Percentiles rank a stretch among this genome's conserved stretches.
Conservation (phyloP, 2,888 invertebrate genomes). For the Prosopocoilus inquinatus region DNA sequence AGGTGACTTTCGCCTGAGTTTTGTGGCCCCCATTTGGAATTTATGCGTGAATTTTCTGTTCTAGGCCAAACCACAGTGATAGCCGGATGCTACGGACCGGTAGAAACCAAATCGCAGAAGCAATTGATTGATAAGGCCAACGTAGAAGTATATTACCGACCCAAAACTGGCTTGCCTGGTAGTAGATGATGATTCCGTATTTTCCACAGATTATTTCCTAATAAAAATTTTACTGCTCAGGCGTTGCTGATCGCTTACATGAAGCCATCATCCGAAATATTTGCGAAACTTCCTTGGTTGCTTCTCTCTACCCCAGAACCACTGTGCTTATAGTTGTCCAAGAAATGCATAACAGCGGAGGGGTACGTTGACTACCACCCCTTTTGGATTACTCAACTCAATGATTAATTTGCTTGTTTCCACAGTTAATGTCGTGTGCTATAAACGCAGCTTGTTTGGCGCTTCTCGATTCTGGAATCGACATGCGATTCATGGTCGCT, state of each 20-base stretch:
- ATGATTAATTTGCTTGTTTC: slow-evolving; percentile 25
- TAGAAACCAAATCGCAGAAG: slow-evolving; percentile 74
- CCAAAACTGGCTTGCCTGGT: slow-evolving; percentile 73
- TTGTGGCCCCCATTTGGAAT: no score
- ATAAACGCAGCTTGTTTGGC: slow-evolving; percentile 83
- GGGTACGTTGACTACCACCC: slow-evolving; percentile 54
- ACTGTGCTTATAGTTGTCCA: slow-evolving; percentile 77
- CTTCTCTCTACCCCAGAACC: slow-evolving; percentile 76
- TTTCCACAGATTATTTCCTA: slow-evolving; percentile 11
- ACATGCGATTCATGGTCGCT: slow-evolving; percentile 79
- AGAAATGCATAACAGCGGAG: slow-evolving; percentile 81
- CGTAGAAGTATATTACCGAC: slow-evolving; percentile 76
- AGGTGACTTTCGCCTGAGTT: slow-evolving; percentile 55
- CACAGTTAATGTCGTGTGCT: slow-evolving; percentile 73
- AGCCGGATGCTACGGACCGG: slow-evolving; percentile 79
- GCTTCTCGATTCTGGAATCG: slow-evolving; percentile 77
- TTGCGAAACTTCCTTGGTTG: slow-evolving; percentile 70
- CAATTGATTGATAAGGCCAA: slow-evolving; percentile 74
- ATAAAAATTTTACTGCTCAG: slow-evolving; percentile 45
- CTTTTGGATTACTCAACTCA: not conserved
- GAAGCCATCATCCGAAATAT: slow-evolving; percentile 75
- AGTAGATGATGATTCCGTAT: not conserved
- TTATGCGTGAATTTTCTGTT: slow-evolving; percentile 37
- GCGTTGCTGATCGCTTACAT: slow-evolving; percentile 66
- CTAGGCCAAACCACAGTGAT: slow-evolving; percentile 75